Evolutionary conservation across 37 sponge, comb jelly and placozoan species (phyloP).

Genomic region (Halichondria panicea): DNA sequence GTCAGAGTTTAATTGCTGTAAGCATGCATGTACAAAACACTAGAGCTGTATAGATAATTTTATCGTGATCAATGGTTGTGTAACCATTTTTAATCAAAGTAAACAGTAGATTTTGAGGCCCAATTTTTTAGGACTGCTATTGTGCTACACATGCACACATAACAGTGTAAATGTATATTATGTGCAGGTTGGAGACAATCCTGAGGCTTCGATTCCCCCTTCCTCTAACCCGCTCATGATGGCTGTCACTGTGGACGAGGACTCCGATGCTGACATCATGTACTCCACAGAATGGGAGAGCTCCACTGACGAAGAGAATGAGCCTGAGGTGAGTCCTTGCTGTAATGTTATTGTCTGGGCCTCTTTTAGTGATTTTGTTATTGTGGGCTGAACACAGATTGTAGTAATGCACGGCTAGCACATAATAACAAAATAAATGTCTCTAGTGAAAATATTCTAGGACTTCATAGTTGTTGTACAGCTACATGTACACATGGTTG

Average conservation of each 20-base stretch:
- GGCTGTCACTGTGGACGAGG: slow-evolving; percentile 1
- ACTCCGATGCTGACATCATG: slow-evolving; percentile 13
- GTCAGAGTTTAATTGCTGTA: slow-evolving; percentile 16
- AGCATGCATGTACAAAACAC: neutral
- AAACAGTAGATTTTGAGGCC: too few species aligned
- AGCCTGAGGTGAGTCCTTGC: neutral
- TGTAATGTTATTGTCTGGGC: slow-evolving; percentile 1
- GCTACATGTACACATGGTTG: slow-evolving; percentile 1
- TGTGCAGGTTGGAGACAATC: slow-evolving; percentile 7
- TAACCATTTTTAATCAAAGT: too few species aligned
- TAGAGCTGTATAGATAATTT: neutral
- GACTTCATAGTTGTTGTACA: neutral
- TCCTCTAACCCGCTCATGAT: too few species aligned
- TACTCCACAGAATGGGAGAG: slow-evolving; percentile 48
- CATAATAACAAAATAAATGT: too few species aligned
- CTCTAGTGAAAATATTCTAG: too few species aligned
- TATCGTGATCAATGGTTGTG: too few species aligned
- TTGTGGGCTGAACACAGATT: too few species aligned
- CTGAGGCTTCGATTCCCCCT: neutral
- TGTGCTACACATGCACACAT: slow-evolving; percentile 3
- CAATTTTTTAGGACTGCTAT: too few species aligned
- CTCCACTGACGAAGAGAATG: slow-evolving; percentile 10
- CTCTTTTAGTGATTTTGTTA: neutral
- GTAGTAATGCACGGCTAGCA: too few species aligned
- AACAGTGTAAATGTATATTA: too few species aligned